phyloP scores from a whole-genome alignment of 2,113 vertebrate genomes.

The Oncorhynchus clarkii region DNA sequence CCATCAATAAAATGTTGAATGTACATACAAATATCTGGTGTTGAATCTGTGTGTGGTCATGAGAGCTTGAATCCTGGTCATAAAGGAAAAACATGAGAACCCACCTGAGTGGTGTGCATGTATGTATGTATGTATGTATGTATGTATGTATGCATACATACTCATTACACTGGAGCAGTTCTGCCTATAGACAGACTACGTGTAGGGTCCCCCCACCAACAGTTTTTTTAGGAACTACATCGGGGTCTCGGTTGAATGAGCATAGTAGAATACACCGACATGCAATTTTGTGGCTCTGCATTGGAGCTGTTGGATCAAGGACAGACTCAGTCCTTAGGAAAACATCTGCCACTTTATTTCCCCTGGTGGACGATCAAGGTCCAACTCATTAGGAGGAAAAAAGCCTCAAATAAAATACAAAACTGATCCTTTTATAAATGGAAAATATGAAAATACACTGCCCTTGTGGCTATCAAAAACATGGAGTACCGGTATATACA shows the following conservation, averaged over 20 bases:
- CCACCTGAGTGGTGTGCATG: neutral
- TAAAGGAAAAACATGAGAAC: neutral
- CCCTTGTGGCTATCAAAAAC: constrained; percentile 78
- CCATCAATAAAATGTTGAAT: constrained; percentile 94
- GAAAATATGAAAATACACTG: constrained; percentile 83
- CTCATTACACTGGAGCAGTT: neutral
- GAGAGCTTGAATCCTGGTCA: neutral
- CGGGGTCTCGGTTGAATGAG: neutral
- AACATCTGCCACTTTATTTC: constrained; percentile 73
- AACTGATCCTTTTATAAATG: constrained; percentile 72
- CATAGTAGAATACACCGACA: no score
- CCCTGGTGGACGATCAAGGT: constrained; percentile 69
- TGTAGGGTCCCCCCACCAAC: no score
- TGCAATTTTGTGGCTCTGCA: no score
- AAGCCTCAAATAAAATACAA: constrained; percentile 75
- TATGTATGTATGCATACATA: neutral
- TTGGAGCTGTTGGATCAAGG: neutral
- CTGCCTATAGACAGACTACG: no score
- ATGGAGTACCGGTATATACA: constrained; percentile 73
- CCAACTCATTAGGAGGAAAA: constrained; percentile 63
- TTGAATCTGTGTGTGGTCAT: constrained; percentile 13
- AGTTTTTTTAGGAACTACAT: neutral
- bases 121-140: neutral
- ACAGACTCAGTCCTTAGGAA: constrained; percentile 40
- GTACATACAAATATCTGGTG: constrained; percentile 52